Evolutionary conservation across 53 echinoderm and acorn worm species (phyloP), one percentile per base, ranked within the genome.

Genomic region (Paelopatides confundens): DNA sequence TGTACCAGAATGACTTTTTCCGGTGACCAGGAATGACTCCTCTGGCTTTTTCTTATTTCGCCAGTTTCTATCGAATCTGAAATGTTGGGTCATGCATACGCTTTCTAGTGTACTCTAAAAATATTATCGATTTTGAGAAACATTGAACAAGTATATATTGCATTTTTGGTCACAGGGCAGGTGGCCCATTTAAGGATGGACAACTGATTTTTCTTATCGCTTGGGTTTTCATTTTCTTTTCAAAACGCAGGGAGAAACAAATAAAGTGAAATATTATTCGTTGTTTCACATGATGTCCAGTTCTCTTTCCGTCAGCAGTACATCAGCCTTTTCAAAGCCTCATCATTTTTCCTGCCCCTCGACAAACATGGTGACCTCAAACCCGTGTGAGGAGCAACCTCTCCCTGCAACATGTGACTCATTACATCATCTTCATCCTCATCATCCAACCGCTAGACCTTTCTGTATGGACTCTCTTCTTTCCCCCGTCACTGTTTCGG

Each of bases 251-350:
- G 24, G 58, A 21, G 21, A 21, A 58, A 58, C 24, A 58, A 43
- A 43, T 17, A 26, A 58, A 58, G 58, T 3, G 21, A 58, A 21
- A 58, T 12, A 43, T 43, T 18, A 18, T 18, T 40, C 15, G 82
- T 49, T n/a, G 51, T 53, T 69, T 3, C 74, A 71, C 35, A 88
- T 66, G 18, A 95, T 93, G 95, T 95, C 93, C 52, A 63, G 71
- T 27, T 93, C 95, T n/a, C 83, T 99, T 4, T 92, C 99, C 32
- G 89, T 99, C 29, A 99, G 99, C 77, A 94, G 76, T 39, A 97
- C 93, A 51, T 97, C 97, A 29, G 97, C 97, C 24, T 97, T 97
- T 76, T 91, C 93, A 10, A 65, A 91, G 63, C 95, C 91, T 51
- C 85, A 90, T 48, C 65, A n/a, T n/a, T n/a, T 34, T 31, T 66